A percentile compares a stretch with the other conserved stretches of the same genome.
phyloP scores from a whole-genome alignment of 2,888 invertebrate species.

The Antheraea assamensis region DNA sequence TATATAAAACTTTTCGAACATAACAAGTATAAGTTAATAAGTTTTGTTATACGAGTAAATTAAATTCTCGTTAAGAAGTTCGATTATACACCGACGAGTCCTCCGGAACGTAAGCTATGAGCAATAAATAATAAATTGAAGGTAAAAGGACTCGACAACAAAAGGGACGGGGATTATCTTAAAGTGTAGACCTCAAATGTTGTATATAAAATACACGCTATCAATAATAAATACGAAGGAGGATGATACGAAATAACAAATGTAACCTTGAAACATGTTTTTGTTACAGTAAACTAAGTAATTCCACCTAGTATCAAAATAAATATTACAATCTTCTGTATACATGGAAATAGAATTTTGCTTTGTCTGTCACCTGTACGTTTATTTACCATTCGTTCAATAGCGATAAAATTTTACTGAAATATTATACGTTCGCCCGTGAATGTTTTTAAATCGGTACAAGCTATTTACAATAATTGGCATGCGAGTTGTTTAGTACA shows the following conservation, averaged over 20 bases:
- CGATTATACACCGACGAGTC: neutral
- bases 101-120: conserved; percentile 1
- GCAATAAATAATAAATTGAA: conserved; percentile 9
- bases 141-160: neutral
- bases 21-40: neutral
- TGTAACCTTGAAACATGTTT: neutral
- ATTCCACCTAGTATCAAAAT: neutral
- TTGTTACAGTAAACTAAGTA: neutral
- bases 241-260: conserved; percentile 3
- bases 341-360: neutral
- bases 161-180: conserved; percentile 3
- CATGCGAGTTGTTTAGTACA: too few relatives aligned
- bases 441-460: too few relatives aligned
- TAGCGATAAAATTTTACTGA: too few relatives aligned
- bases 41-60: neutral
- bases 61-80: neutral
- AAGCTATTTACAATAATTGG: too few relatives aligned
- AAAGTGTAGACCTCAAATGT: conserved; percentile 1
- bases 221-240: neutral
- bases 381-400: too few relatives aligned
- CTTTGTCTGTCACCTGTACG: neutral
- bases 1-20: neutral
- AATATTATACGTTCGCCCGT: too few relatives aligned
- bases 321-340: neutral
- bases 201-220: neutral